Conservation (phyloP, 2,113 vertebrate genomes). For the Trematocara stigmaticum region DNA sequence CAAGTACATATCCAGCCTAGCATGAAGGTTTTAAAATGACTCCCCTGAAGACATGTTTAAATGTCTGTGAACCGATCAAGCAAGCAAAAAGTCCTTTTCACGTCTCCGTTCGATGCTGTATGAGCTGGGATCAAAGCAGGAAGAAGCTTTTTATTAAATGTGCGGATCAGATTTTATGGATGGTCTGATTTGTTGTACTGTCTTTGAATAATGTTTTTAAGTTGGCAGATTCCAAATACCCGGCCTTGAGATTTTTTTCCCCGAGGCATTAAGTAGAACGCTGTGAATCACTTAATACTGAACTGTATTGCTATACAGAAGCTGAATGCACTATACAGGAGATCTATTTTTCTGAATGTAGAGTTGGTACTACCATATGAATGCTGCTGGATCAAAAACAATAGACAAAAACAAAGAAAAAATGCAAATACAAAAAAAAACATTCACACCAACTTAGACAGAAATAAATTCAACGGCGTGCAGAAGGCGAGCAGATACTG, state of each 20-base stretch:
- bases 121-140: not conserved
- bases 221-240: slow-evolving; percentile 52
- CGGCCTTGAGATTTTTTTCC: slow-evolving; percentile 29
- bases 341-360: slow-evolving; percentile 73
- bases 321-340: slow-evolving; percentile 61
- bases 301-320: slow-evolving; percentile 35
- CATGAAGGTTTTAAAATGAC: not conserved
- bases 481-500: not conserved
- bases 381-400: slow-evolving; percentile 62
- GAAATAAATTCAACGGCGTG: not conserved
- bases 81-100: not conserved
- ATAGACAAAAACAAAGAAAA: slow-evolving; percentile 26
- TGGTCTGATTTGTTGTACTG: slow-evolving; percentile 29
- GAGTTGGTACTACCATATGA: slow-evolving; percentile 54
- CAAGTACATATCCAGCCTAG: slow-evolving; percentile 5
- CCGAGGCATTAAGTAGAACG: slow-evolving; percentile 25
- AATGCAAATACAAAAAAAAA: not conserved
- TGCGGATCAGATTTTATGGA: slow-evolving; percentile 12
- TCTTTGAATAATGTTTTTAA: slow-evolving; percentile 49
- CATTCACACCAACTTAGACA: slow-evolving; percentile 18
- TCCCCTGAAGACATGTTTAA: not conserved
- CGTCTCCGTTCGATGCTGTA: not conserved
- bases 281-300: slow-evolving; percentile 54
- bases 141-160: slow-evolving; percentile 7
- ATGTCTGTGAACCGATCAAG: not conserved